Evolutionary conservation across 2,113 vertebrate genomes (phyloP).

Genomic region (Halichoerus grypus): DNA sequence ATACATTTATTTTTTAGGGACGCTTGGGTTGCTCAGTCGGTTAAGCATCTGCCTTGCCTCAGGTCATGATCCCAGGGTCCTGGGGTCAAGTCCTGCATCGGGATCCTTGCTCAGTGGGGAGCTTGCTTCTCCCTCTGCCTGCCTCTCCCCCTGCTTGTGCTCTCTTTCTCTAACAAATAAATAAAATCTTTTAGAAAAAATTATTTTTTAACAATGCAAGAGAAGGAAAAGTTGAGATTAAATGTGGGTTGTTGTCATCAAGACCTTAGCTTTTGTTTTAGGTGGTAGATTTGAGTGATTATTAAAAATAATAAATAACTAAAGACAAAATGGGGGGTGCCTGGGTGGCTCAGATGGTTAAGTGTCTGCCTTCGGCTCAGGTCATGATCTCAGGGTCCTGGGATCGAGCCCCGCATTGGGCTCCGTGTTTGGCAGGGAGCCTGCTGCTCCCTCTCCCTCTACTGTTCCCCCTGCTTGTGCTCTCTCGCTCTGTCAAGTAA

Average conservation of each 20-base stretch:
- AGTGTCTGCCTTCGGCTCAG: too few relatives aligned
- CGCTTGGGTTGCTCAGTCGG: neutral
- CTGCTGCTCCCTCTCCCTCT: too few relatives aligned
- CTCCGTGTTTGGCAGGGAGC: too few relatives aligned
- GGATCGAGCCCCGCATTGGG: too few relatives aligned
- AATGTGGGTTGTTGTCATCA: neutral
- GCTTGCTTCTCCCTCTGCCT: too few relatives aligned
- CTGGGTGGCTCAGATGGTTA: too few relatives aligned
- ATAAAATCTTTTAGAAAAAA: neutral
- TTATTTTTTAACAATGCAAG: neutral
- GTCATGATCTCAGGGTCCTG: too few relatives aligned
- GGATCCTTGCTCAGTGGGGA: neutral
- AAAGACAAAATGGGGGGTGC: neutral
- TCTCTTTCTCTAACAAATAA: neutral
- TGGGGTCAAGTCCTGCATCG: neutral
- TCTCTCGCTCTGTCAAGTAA: too few relatives aligned
- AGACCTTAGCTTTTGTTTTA: neutral
- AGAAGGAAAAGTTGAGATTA: neutral
- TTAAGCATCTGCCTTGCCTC: neutral
- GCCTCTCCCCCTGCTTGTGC: neutral
- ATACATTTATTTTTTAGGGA: neutral
- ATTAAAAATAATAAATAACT: neutral
- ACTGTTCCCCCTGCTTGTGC: too few relatives aligned
- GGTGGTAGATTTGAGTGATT: neutral
- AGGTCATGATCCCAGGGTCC: neutral